A percentile compares a stretch with the other conserved stretches of the same genome.
These are phyloP conservation scores for Novumbra hubbsi DNA, from an alignment of 2,797 vertebrate species.

Conservation along the genomic window DNA sequence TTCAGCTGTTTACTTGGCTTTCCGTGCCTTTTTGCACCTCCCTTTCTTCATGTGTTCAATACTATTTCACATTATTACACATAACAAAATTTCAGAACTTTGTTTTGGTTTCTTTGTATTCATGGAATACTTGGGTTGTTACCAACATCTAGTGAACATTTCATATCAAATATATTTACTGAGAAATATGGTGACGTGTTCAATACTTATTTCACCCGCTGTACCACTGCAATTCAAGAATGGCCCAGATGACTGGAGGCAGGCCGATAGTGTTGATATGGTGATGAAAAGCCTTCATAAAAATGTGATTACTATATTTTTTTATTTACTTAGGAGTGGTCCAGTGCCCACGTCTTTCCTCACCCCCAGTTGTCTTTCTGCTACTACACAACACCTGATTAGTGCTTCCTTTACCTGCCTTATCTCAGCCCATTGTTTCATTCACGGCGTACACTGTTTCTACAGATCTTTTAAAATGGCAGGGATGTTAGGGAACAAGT, in stretches of 20 bases:
- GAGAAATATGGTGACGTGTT: no score
- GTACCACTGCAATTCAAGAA: no score
- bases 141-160: no score
- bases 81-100: no score
- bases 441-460: conserved; percentile 18
- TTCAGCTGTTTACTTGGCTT: no score
- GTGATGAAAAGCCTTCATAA: not conserved
- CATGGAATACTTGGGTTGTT: no score
- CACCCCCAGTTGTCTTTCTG: conserved; percentile 18
- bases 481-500: not conserved
- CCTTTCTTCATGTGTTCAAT: no score
- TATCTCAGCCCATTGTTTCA: conserved; percentile 30
- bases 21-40: no score
- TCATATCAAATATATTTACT: no score
- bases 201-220: no score
- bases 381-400: conserved; percentile 19
- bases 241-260: not conserved
- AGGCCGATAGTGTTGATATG: not conserved
- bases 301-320: not conserved
- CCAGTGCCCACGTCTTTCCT: not conserved
- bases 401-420: conserved; percentile 16
- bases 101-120: no score
- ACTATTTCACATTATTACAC: no score
- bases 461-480: conserved; percentile 10
- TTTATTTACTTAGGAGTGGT: not conserved